Conservation (phyloP, 2,113 vertebrate genomes). For the Istiophorus platypterus region DNA sequence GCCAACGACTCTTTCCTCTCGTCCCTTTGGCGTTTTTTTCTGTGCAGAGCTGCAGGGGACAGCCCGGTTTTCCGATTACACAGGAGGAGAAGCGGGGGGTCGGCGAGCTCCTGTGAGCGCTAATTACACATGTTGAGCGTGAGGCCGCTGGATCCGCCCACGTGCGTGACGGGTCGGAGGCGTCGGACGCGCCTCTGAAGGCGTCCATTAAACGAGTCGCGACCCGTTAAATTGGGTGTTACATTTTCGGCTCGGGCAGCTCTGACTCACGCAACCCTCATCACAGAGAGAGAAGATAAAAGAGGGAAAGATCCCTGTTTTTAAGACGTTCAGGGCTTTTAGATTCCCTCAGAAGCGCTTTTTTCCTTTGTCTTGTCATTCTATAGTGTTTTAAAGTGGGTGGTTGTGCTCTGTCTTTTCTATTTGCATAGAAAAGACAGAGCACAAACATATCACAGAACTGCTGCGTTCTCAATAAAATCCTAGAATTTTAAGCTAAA, state of each 20-base stretch:
- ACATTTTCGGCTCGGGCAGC: background rate
- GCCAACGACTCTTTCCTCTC: background rate
- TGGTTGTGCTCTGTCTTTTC: no score
- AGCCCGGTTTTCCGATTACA: conserved; percentile 26
- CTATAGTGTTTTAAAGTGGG: no score
- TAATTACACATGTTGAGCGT: conserved; percentile 50
- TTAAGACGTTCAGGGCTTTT: background rate
- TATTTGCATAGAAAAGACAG: no score
- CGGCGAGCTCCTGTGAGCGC: background rate
- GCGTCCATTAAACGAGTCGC: conserved; percentile 52
- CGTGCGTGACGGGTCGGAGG: conserved; percentile 24
- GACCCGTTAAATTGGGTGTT: conserved; percentile 36
- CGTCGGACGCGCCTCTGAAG: conserved; percentile 27
- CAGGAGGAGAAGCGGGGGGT: conserved; percentile 2
- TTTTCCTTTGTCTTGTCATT: no score
- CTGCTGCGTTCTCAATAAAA: no score
- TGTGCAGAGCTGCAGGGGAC: no score
- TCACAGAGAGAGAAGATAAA: background rate
- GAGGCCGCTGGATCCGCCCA: conserved; percentile 13
- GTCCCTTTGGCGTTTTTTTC: conserved; percentile 30
- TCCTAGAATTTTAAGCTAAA: no score
- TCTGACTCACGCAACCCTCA: conserved; percentile 27
- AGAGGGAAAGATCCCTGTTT: background rate
- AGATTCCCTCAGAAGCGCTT: no score
- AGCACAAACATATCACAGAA: no score